These are phyloP conservation scores for Strix occidentalis DNA, from an alignment of 2,797 vertebrate species.

Conservation along the genomic window DNA sequence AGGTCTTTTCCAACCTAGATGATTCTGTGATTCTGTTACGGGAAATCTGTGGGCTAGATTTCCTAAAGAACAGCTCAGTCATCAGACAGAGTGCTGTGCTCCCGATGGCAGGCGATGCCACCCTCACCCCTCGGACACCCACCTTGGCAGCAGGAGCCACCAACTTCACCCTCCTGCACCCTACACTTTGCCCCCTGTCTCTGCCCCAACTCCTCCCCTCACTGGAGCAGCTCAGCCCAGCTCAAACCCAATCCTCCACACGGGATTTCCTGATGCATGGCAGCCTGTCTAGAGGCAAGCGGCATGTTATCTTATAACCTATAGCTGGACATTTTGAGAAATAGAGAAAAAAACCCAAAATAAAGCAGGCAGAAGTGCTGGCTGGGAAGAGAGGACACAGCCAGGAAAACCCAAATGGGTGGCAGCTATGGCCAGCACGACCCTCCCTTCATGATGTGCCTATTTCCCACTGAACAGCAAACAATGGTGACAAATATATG, in stretches of 20 bases:
- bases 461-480: background rate
- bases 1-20: no score
- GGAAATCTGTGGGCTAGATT: background rate
- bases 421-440: background rate
- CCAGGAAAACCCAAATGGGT: background rate
- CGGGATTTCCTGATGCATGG: background rate
- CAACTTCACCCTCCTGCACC: background rate
- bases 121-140: background rate
- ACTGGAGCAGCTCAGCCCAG: background rate
- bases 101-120: rapidly evolving
- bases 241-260: background rate
- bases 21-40: no score
- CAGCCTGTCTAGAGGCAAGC: background rate
- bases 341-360: background rate
- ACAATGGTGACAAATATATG: background rate
- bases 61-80: background rate
- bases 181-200: background rate
- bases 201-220: background rate
- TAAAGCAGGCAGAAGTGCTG: background rate
- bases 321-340: background rate
- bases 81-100: background rate
- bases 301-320: background rate
- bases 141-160: background rate
- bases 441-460: background rate
- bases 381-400: background rate